Base-by-base conservation (phyloP, 2,888 invertebrate genomes). In the Drosophila affinis region DNA sequence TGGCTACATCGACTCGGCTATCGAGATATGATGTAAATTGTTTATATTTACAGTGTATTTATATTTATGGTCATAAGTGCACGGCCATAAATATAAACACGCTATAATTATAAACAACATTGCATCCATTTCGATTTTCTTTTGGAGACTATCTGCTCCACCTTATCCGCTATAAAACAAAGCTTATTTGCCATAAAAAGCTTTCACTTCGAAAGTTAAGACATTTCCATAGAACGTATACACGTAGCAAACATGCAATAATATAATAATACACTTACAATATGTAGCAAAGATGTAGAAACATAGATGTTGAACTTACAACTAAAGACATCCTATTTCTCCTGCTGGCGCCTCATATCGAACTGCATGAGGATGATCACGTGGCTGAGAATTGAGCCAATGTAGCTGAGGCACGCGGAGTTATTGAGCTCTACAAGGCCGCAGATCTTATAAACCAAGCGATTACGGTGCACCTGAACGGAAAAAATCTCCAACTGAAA, bases 311-410 rank as follows among this genome's bases (percentile, higher is more conserved):
- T 21, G 21, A 27, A 27, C 34, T 34, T 3, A 4, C n/a, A 12
- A 34, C 24, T 54, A 53, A 7, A 29, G 29, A 9, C 9, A 2
- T 27, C 5, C 4, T 24, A 24, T 0, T 27, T 14, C 18, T 49
- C 9, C 2, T 9, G 9, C 1, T 24, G 21, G 0, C 54, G 54
- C 6, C 14, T 65, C 6, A 88, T n/a, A 52, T 85, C 89, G 45
- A 85, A 88, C 17, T 89, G 88, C 88, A 85, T 80, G 0, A 85
- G 56, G n/a, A 88, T 61, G 0, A 82, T 65, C 3, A 85, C 71
- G 9, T 89, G 44, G 21, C 62, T 32, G 9, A 85, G 9, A 1
- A 89, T 71, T 0, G 75, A 49, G 1, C 29, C 21, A 9, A 88
- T 54, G 18, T 73, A 89, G 0, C 71, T 21, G 5, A 85, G 47